Evolutionary conservation across 2,888 invertebrate species (phyloP), one percentile per base, ranked within the genome.

Genomic region (Agelastica alni): DNA sequence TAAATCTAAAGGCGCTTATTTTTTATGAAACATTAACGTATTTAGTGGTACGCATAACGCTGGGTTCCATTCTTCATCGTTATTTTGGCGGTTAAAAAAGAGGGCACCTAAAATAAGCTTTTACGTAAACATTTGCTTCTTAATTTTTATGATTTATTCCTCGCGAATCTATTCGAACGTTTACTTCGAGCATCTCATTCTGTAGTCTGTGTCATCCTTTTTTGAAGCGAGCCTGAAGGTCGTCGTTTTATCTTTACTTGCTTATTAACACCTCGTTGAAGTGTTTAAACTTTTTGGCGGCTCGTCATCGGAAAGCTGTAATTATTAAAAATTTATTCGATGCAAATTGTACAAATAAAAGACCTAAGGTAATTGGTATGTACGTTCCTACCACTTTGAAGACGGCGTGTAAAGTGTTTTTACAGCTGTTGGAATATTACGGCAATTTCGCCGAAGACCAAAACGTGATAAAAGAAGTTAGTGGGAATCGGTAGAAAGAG

Each of bases 181-280:
- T n/a, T n/a, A n/a, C n/a, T n/a, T n/a, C n/a, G n/a, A n/a, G n/a
- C n/a, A n/a, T n/a, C n/a, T n/a, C n/a, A n/a, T n/a, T n/a, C n/a
- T n/a, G n/a, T n/a, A n/a, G n/a, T n/a, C n/a, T n/a, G n/a, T n/a
- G n/a, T n/a, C n/a, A n/a, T n/a, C n/a, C n/a, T n/a, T n/a, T n/a
- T n/a, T n/a, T n/a, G n/a, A n/a, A n/a, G n/a, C n/a, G n/a, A n/a
- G n/a, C n/a, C n/a, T n/a, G n/a, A n/a, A n/a, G n/a, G 16, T 34
- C 34, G 16, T 14, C 14, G 9, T 34, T 14, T 34, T 32, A 9
- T 13, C 7, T 34, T 9, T 16, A 14, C 16, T 16, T 45, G 45
- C 45, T 52, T 52, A 52, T 52, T 52, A 52, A 46, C 52, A 52
- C 52, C 46, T 52, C 39, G 46, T 52, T 52, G 46, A 36, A 31